A percentile compares a stretch with the other conserved stretches of the same genome.
phyloP scores from a whole-genome alignment of 2,888 invertebrate genomes.

The Deroplatys truncata region DNA sequence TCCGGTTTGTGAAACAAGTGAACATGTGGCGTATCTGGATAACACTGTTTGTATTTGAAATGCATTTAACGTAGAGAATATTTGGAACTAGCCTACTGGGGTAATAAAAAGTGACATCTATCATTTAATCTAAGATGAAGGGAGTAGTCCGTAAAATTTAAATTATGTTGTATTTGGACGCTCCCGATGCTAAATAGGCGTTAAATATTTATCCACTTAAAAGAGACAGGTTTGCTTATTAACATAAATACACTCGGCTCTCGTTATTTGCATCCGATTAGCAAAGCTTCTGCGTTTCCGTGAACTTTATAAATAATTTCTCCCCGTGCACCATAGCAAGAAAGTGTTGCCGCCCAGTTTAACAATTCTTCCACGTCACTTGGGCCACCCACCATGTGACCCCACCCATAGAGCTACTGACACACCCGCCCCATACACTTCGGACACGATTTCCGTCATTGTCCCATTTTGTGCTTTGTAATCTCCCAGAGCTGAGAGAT shows the following conservation, averaged over 20 bases:
- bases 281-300: neutral
- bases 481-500: neutral
- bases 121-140: too few relatives aligned
- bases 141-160: too few relatives aligned
- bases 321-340: neutral
- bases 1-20: too few relatives aligned
- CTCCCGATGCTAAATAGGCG: neutral
- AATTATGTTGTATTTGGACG: neutral
- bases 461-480: neutral
- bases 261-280: neutral
- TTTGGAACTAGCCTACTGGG: too few relatives aligned
- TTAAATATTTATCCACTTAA: neutral
- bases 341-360: neutral
- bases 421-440: neutral
- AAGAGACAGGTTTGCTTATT: neutral
- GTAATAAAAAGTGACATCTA: too few relatives aligned
- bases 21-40: too few relatives aligned
- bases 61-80: too few relatives aligned
- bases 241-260: neutral
- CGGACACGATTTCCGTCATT: neutral
- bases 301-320: neutral
- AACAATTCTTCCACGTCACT: neutral
- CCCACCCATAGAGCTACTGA: neutral
- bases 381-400: neutral
- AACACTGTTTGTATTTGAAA: too few relatives aligned